Conservation (phyloP, 2,888 invertebrate species). For the Geotrupes spiniger region DNA sequence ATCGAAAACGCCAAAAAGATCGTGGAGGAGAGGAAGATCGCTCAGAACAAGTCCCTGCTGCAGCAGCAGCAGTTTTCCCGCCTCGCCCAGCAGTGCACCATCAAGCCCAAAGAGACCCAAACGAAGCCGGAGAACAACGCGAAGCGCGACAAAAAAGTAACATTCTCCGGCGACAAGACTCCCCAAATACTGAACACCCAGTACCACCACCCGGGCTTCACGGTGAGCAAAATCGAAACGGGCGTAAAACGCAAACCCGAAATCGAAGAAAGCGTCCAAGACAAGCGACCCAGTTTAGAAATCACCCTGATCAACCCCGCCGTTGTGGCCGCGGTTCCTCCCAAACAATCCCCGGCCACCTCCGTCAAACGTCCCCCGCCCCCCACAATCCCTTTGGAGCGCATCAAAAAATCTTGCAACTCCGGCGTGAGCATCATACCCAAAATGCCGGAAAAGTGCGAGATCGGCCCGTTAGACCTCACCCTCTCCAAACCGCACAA, state of each 20-base stretch:
- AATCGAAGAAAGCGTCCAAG: slow-evolving; percentile 28
- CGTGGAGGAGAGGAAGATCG: slow-evolving; percentile 9
- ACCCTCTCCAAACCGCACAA: slow-evolving; percentile 45
- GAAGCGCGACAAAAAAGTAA: slow-evolving; percentile 23
- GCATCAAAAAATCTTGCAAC: slow-evolving; percentile 46
- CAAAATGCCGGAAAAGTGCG: slow-evolving; percentile 46
- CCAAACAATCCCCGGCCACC: slow-evolving; percentile 24
- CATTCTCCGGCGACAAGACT: slow-evolving; percentile 22
- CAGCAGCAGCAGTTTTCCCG: slow-evolving; percentile 40
- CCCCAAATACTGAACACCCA: slow-evolving; percentile 23
- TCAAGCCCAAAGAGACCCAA: slow-evolving; percentile 30
- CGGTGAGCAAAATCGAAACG: slow-evolving; percentile 49
- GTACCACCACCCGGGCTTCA: slow-evolving; percentile 42
- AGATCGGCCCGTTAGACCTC: slow-evolving; percentile 52
- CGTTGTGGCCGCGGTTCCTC: slow-evolving; percentile 16
- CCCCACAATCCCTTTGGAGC: slow-evolving; percentile 54
- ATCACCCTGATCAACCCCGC: slow-evolving; percentile 46
- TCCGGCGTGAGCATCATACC: slow-evolving; percentile 43
- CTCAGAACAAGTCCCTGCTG: slow-evolving; percentile 19
- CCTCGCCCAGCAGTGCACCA: slow-evolving; percentile 41
- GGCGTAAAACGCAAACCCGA: slow-evolving; percentile 43
- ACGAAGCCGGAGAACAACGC: slow-evolving; percentile 8
- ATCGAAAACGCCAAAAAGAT: slow-evolving; percentile 18
- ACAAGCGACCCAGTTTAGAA: slow-evolving; percentile 46
- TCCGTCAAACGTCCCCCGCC: slow-evolving; percentile 52